These are phyloP conservation scores for Drosophila bocqueti DNA, from an alignment of 1,140 invertebrate genomes.

Conservation along the genomic window DNA sequence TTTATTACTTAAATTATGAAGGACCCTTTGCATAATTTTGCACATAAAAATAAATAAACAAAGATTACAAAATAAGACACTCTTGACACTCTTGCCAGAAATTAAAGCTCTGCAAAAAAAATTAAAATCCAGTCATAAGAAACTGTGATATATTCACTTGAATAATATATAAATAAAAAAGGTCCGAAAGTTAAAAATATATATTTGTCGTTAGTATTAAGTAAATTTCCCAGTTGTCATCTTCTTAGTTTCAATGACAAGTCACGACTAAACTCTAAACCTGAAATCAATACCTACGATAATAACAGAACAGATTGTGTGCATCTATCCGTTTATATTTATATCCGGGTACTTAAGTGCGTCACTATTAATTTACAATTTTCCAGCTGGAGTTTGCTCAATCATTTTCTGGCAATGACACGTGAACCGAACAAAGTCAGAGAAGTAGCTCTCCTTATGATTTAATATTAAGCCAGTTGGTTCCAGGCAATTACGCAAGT, in stretches of 20 bases:
- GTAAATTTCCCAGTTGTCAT: not conserved
- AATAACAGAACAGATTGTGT: slow-evolving; percentile 12
- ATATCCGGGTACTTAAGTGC: slow-evolving; percentile 38
- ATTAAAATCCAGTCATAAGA: not conserved
- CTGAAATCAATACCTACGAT: slow-evolving; percentile 25
- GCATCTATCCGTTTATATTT: slow-evolving; percentile 26
- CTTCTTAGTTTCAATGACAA: slow-evolving; percentile 21
- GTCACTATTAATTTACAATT: slow-evolving; percentile 23
- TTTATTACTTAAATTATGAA: not conserved
- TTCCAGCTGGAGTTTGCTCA: not conserved
- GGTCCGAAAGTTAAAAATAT: not conserved
- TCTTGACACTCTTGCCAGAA: no score
- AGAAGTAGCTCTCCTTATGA: slow-evolving; percentile 10
- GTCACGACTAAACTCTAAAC: slow-evolving; percentile 42
- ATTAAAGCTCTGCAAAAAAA: not conserved
- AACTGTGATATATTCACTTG: not conserved
- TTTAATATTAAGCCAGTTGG: slow-evolving; percentile 12
- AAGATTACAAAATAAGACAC: not conserved
- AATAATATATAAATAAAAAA: not conserved
- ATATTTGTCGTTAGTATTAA: not conserved
- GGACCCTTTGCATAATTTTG: no score
- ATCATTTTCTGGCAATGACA: slow-evolving; percentile 27
- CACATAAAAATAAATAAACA: not conserved
- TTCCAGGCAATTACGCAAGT: slow-evolving; percentile 2
- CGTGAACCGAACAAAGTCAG: slow-evolving; percentile 13